Conservation (phyloP, 1,140 invertebrate genomes). For the Ephestia elutella region DNA sequence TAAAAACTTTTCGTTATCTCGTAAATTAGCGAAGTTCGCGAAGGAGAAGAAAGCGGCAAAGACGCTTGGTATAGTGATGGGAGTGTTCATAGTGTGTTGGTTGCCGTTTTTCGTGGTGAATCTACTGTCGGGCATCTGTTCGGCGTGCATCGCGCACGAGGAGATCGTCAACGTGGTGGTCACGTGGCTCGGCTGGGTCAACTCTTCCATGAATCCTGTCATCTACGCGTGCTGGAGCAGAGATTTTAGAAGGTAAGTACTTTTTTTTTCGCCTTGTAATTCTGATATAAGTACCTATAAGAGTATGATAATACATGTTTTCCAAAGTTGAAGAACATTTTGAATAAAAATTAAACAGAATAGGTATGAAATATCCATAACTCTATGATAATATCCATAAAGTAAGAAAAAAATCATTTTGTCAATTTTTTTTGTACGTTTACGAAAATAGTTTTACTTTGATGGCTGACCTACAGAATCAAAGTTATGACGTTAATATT, state of each 20-base stretch:
- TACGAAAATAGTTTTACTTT: no score
- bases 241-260: slow-evolving; percentile 92
- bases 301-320: no score
- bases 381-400: no score
- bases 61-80: slow-evolving; percentile 95
- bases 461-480: no score
- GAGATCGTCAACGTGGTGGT: slow-evolving; percentile 94
- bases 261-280: no score
- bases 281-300: no score
- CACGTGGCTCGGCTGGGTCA: slow-evolving; percentile 99
- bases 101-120: slow-evolving; percentile 99
- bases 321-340: no score
- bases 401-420: no score
- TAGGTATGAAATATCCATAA: no score
- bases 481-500: no score
- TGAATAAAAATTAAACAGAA: no score
- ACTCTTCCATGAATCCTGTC: slow-evolving; percentile 98
- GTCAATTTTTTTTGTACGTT: no score
- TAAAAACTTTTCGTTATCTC: slow-evolving; percentile 91
- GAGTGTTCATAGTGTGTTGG: slow-evolving; percentile 99
- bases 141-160: slow-evolving; percentile 89
- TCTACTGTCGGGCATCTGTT: slow-evolving; percentile 91
- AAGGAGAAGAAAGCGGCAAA: slow-evolving; percentile 98
- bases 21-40: slow-evolving; percentile 93
- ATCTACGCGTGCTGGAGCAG: slow-evolving; percentile 98